phyloP scores from a whole-genome alignment of 2,797 vertebrate species.

The Aldrovandia affinis region DNA sequence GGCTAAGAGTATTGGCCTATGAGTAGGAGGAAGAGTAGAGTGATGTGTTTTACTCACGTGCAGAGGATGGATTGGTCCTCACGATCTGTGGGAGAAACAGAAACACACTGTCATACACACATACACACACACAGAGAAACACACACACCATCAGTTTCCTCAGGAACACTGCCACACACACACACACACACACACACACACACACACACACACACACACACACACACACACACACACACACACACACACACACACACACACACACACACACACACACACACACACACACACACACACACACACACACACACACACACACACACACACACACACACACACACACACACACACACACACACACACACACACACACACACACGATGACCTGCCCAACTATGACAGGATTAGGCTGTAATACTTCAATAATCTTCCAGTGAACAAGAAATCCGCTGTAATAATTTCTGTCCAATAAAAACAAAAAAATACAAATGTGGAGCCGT shows the following conservation, averaged over 20 bases:
- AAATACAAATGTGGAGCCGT: background rate
- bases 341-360: background rate
- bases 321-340: background rate
- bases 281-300: slow-evolving; percentile 9
- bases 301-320: background rate
- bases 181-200: background rate
- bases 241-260: background rate
- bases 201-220: background rate
- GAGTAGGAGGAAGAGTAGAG: background rate
- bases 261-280: slow-evolving; percentile 1
- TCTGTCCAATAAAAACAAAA: background rate
- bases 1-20: background rate
- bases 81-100: slow-evolving; percentile 65
- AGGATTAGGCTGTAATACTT: background rate
- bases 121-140: background rate
- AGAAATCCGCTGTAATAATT: background rate
- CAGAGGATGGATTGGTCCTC: slow-evolving; percentile 80
- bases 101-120: slow-evolving; percentile 8
- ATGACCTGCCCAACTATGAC: background rate
- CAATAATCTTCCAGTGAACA: background rate
- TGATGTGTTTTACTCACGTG: slow-evolving; percentile 68
- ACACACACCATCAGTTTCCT: too few species aligned
- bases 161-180: too few species aligned
- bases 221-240: background rate
- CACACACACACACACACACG: background rate